Conservation (phyloP, 2,888 invertebrate genomes). For the Pomacea canaliculata region DNA sequence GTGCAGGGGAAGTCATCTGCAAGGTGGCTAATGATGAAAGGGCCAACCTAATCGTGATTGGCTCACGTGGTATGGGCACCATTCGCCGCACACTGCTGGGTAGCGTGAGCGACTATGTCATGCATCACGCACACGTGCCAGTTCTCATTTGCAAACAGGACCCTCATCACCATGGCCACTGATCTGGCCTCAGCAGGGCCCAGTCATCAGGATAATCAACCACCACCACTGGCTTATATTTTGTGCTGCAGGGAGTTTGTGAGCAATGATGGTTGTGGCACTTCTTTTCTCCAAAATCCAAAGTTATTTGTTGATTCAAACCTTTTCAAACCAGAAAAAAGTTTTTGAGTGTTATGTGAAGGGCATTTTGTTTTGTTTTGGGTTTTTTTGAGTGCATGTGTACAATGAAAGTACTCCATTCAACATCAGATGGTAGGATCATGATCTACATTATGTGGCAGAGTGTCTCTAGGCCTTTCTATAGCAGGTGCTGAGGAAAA, state of each 20-base stretch:
- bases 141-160: slow-evolving; percentile 36
- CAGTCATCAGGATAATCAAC: neutral
- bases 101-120: slow-evolving; percentile 37
- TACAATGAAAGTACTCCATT: too few relatives aligned
- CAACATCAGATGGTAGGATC: too few relatives aligned
- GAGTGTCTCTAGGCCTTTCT: too few relatives aligned
- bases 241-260: neutral
- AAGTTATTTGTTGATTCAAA: too few relatives aligned
- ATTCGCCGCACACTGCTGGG: slow-evolving; percentile 34
- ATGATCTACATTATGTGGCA: too few relatives aligned
- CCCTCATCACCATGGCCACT: slow-evolving; percentile 26
- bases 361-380: too few relatives aligned
- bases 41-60: slow-evolving; percentile 34
- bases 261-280: too few relatives aligned
- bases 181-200: neutral
- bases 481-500: too few relatives aligned
- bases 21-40: slow-evolving; percentile 29
- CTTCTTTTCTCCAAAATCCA: too few relatives aligned
- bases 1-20: slow-evolving; percentile 34
- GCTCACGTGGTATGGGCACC: slow-evolving; percentile 36
- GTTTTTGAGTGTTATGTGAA: too few relatives aligned
- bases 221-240: neutral
- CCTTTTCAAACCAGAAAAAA: too few relatives aligned
- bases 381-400: too few relatives aligned
- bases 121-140: slow-evolving; percentile 36